Conservation (phyloP, 2,888 invertebrate genomes). For the Iphiclides podalirius region DNA sequence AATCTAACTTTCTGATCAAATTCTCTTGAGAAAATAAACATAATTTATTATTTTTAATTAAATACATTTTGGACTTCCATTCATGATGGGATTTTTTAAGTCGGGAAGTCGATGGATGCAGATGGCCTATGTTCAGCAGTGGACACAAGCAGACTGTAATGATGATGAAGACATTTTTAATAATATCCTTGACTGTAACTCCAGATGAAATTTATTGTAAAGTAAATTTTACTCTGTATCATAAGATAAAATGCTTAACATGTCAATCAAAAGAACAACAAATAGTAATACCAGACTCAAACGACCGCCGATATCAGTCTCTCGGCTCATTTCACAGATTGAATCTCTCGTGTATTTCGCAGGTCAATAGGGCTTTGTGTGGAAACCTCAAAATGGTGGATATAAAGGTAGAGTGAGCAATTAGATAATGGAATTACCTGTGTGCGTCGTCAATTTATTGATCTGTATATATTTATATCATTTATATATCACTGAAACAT, state of each 20-base stretch:
- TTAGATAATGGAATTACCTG: conserved; percentile 57
- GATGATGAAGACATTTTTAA: no score
- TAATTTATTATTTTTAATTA: no score
- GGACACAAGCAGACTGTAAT: no score
- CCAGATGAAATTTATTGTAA: no score
- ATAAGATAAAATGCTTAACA: neutral
- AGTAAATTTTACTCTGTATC: neutral
- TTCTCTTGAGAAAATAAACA: no score
- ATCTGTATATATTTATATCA: no score
- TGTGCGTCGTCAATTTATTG: conserved; percentile 2
- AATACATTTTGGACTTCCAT: no score
- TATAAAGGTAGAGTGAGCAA: conserved; percentile 61
- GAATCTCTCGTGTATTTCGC: conserved; percentile 25
- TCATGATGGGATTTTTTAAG: no score
- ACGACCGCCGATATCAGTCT: conserved; percentile 13
- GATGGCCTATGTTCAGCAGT: no score
- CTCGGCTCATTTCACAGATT: conserved; percentile 31
- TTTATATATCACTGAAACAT: conserved; percentile 3
- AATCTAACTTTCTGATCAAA: no score
- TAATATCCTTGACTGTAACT: no score
- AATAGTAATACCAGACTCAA: conserved; percentile 14
- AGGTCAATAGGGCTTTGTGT: conserved; percentile 31
- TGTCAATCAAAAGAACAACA: neutral
- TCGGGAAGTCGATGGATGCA: no score
- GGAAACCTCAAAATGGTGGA: conserved; percentile 55